Percentiles rank a stretch among this genome's conserved stretches.
These are phyloP conservation scores for Amblyjoppa fuscipennis DNA, from an alignment of 2,888 invertebrate species.

Conservation along the genomic window DNA sequence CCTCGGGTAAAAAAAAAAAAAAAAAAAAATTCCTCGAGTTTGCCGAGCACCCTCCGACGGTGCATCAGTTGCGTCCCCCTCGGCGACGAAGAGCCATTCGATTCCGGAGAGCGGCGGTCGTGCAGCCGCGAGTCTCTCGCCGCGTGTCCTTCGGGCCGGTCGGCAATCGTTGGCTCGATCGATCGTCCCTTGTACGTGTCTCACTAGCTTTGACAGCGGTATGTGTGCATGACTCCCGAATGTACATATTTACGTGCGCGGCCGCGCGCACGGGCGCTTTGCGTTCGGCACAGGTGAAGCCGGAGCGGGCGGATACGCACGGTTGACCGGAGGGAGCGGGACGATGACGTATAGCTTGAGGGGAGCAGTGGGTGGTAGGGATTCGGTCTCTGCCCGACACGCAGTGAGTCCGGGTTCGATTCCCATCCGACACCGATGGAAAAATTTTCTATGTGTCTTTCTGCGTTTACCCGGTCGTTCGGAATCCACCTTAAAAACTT, in stretches of 20 bases:
- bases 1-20: slow-evolving; percentile 29
- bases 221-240: not conserved
- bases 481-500: too few relatives aligned
- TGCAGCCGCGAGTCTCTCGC: slow-evolving; percentile 26
- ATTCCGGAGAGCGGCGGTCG: not conserved
- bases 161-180: slow-evolving; percentile 63
- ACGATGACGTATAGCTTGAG: not conserved
- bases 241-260: not conserved
- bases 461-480: too few relatives aligned
- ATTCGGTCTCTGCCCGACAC: too few relatives aligned
- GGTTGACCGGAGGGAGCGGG: not conserved
- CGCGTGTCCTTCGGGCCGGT: slow-evolving; percentile 53
- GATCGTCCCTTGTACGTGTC: slow-evolving; percentile 60
- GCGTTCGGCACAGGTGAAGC: slow-evolving; percentile 12
- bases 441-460: too few relatives aligned
- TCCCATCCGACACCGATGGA: too few relatives aligned
- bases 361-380: too few relatives aligned
- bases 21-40: not conserved
- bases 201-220: slow-evolving; percentile 5
- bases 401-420: too few relatives aligned
- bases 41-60: not conserved
- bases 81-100: not conserved
- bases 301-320: slow-evolving; percentile 12
- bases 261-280: not conserved
- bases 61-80: not conserved